phyloP scores from a whole-genome alignment of 2,888 invertebrate species.

The Imbricaverruca yamaguchii region DNA sequence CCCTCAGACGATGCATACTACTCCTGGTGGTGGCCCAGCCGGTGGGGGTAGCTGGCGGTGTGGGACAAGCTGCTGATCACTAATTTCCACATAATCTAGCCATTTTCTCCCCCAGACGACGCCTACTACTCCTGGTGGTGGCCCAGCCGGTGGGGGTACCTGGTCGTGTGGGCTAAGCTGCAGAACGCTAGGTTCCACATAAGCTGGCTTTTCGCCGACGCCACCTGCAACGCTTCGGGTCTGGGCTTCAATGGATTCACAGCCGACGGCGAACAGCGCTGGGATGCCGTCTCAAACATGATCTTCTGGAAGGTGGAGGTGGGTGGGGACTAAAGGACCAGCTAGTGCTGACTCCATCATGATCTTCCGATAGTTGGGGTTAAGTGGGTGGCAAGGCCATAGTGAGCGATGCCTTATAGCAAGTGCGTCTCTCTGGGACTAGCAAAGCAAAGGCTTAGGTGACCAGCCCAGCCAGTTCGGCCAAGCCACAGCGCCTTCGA shows the following conservation, averaged over 20 bases:
- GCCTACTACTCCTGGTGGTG: not conserved
- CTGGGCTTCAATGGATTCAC: constrained; percentile 81
- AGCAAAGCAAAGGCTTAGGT: no score
- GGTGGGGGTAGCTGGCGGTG: constrained; percentile 57
- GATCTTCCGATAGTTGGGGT: no score
- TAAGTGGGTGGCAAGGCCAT: no score
- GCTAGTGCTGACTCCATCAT: no score
- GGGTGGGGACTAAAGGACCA: constrained; percentile 35
- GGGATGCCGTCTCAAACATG: constrained; percentile 91
- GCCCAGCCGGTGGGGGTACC: constrained; percentile 51
- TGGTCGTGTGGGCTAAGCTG: constrained; percentile 64
- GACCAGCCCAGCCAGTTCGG: no score
- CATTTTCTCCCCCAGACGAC: not conserved
- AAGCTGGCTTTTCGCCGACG: constrained; percentile 93
- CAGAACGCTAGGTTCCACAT: constrained; percentile 90
- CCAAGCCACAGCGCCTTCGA: no score
- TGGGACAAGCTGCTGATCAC: constrained; percentile 72
- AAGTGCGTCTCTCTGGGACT: no score
- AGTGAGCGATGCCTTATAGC: no score
- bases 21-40: not conserved
- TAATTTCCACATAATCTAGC: constrained; percentile 97
- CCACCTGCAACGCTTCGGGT: constrained; percentile 89
- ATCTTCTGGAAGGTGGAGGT: constrained; percentile 83
- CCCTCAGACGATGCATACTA: not conserved
- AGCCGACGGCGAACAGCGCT: constrained; percentile 63